Percentiles rank a stretch among this genome's conserved stretches.
phyloP scores from a whole-genome alignment of 2,888 invertebrate genomes.

The Hetaerina titia region DNA sequence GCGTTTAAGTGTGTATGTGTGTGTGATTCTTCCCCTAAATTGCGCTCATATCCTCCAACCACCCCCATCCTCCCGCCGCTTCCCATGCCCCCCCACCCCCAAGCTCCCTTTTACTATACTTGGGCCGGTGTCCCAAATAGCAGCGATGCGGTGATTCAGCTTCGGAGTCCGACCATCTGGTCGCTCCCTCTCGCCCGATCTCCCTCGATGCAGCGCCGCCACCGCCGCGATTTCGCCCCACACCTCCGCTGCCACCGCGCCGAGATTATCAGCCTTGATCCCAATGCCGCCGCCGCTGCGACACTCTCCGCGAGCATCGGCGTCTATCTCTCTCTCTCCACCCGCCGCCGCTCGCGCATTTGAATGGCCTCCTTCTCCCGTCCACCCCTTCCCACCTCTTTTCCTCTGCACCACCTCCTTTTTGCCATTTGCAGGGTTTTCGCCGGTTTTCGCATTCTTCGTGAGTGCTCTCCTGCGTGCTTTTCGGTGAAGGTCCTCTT shows the following conservation, averaged over 20 bases:
- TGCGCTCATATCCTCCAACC: neutral
- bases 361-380: constrained; percentile 40
- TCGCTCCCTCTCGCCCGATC: neutral
- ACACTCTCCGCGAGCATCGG: constrained; percentile 15
- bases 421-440: neutral
- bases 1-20: neutral
- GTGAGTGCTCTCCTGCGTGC: neutral
- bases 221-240: neutral
- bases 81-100: neutral
- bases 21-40: neutral
- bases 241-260: neutral
- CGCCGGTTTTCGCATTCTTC: neutral
- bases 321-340: neutral
- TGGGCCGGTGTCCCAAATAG: constrained; percentile 54
- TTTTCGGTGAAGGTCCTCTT: neutral
- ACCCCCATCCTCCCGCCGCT: neutral
- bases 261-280: constrained; percentile 46
- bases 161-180: constrained; percentile 57
- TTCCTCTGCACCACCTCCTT: neutral
- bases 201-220: neutral
- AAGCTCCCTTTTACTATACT: constrained; percentile 17
- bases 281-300: constrained; percentile 37
- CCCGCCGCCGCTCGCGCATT: constrained; percentile 20
- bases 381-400: neutral
- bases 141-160: constrained; percentile 45